Percentiles rank a stretch among this genome's conserved stretches.
phyloP scores from a whole-genome alignment of 2,888 invertebrate genomes.

The Unio pictorum region DNA sequence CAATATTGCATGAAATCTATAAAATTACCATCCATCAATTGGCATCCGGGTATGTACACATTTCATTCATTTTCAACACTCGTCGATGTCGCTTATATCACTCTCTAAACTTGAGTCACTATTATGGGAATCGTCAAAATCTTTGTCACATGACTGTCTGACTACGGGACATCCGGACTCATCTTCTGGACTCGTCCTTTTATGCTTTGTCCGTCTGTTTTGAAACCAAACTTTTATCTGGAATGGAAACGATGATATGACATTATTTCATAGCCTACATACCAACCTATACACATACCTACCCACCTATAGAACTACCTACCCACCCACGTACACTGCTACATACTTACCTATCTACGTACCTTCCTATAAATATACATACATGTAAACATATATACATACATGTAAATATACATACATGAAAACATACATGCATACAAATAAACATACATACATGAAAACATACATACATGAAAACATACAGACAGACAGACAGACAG shows the following conservation, averaged over 20 bases:
- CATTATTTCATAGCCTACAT: background rate
- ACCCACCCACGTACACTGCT: background rate
- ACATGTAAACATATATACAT: background rate
- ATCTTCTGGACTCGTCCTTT: conserved; percentile 75
- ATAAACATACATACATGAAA: too few relatives aligned
- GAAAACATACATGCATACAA: background rate
- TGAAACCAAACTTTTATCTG: conserved; percentile 99
- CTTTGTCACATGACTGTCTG: too few relatives aligned
- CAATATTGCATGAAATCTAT: too few relatives aligned
- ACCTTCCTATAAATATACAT: background rate
- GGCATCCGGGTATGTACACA: too few relatives aligned
- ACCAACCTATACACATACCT: too few relatives aligned
- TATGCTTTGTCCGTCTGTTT: conserved; percentile 95
- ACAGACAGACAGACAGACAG: too few relatives aligned
- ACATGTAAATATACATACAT: background rate
- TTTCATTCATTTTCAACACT: too few relatives aligned
- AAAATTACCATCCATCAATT: too few relatives aligned
- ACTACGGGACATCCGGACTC: conserved; percentile 16
- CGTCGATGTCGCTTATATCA: too few relatives aligned
- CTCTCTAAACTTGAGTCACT: too few relatives aligned
- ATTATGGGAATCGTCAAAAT: too few relatives aligned
- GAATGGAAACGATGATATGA: conserved; percentile 58
- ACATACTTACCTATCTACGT: background rate
- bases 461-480: too few relatives aligned
- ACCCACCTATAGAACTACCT: background rate